These are phyloP conservation scores for Equus przewalskii DNA, from an alignment of 2,113 vertebrate species.

Conservation along the genomic window DNA sequence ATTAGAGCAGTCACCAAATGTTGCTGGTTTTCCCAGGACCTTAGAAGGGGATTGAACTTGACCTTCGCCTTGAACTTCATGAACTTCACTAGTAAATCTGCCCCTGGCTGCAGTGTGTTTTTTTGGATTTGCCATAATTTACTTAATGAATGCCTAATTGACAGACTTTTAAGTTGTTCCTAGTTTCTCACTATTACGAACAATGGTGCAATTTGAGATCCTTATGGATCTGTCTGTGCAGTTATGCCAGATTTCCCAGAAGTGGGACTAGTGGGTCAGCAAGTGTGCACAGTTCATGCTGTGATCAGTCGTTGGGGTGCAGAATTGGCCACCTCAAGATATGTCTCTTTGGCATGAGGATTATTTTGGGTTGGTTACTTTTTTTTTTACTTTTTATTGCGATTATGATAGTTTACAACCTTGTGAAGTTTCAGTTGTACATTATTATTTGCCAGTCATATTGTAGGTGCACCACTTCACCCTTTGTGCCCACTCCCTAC, in stretches of 20 bases:
- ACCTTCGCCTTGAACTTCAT: not conserved
- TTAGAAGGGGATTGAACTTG: not conserved
- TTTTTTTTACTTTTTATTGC: too few relatives aligned
- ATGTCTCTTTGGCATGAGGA: too few relatives aligned
- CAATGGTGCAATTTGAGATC: not conserved
- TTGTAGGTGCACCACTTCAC: too few relatives aligned
- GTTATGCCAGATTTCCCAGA: not conserved
- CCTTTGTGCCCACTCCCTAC: too few relatives aligned
- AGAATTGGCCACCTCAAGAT: too few relatives aligned
- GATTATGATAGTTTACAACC: too few relatives aligned
- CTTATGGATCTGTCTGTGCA: not conserved
- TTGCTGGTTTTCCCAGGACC: not conserved
- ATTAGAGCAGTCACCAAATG: not conserved
- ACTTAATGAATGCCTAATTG: not conserved
- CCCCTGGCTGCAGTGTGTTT: not conserved
- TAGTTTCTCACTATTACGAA: not conserved
- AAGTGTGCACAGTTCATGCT: not conserved
- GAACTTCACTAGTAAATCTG: not conserved
- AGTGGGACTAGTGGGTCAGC: not conserved
- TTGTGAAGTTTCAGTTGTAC: too few relatives aligned
- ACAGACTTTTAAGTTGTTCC: not conserved
- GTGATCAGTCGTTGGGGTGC: too few relatives aligned
- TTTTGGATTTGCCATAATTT: not conserved
- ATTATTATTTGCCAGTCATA: too few relatives aligned
- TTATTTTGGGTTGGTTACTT: too few relatives aligned